These are phyloP conservation scores for Calephelis perditalis DNA, from an alignment of 2,888 invertebrate genomes.

Conservation along the genomic window DNA sequence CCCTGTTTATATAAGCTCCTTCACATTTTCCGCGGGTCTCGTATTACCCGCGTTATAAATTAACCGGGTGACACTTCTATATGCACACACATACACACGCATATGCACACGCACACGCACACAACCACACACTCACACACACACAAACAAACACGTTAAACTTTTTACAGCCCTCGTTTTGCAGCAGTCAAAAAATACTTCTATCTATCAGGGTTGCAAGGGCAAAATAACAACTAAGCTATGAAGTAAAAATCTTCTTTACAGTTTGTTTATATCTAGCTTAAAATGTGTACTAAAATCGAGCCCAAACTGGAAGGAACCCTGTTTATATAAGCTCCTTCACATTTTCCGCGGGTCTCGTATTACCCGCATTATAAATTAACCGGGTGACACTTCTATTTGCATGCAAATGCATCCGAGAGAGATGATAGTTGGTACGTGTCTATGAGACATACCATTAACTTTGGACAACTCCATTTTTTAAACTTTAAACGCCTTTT, in stretches of 20 bases:
- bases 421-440: constrained; percentile 23
- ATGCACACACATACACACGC: too few species aligned
- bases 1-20: background rate
- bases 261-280: too few species aligned
- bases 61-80: too few species aligned
- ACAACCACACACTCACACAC: too few species aligned
- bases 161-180: too few species aligned
- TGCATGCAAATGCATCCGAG: constrained; percentile 59
- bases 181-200: too few species aligned
- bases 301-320: background rate
- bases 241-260: too few species aligned
- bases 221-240: too few species aligned
- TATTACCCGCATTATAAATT: constrained; percentile 25
- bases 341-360: constrained; percentile 4
- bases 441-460: constrained; percentile 12
- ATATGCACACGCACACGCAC: too few species aligned
- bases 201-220: too few species aligned
- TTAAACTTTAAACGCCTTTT: constrained; percentile 8
- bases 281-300: too few species aligned
- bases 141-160: too few species aligned
- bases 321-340: background rate
- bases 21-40: constrained; percentile 3
- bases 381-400: constrained; percentile 57
- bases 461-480: constrained; percentile 3
- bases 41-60: constrained; percentile 24